A percentile compares a stretch with the other conserved stretches of the same genome.
phyloP scores from a whole-genome alignment of 1,140 invertebrate species.

The Polyergus mexicanus region DNA sequence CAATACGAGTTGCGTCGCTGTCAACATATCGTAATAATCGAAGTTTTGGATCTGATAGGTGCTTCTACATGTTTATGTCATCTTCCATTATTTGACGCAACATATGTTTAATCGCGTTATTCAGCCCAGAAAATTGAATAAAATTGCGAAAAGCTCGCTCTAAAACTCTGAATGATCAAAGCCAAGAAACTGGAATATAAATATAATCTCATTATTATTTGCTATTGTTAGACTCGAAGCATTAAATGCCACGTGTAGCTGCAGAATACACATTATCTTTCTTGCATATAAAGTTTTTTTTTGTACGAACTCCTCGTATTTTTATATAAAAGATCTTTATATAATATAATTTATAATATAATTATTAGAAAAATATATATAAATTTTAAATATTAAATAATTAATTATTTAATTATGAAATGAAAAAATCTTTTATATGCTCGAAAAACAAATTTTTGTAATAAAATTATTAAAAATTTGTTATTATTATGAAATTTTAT shows the following conservation, averaged over 20 bases:
- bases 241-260: slow-evolving; percentile 21
- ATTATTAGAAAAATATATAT: neutral
- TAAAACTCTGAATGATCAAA: slow-evolving; percentile 20
- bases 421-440: neutral
- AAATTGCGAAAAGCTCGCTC: neutral
- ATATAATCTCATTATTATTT: slow-evolving; percentile 35
- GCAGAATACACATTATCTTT: slow-evolving; percentile 36
- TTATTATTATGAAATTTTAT: neutral
- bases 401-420: neutral
- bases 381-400: neutral
- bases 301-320: neutral
- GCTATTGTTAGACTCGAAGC: slow-evolving; percentile 24
- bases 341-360: slow-evolving; percentile 8
- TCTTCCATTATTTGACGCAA: neutral
- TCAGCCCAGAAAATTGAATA: neutral
- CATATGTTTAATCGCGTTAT: neutral
- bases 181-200: slow-evolving; percentile 19
- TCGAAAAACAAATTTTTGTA: neutral
- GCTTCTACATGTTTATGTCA: neutral
- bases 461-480: neutral
- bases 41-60: slow-evolving; percentile 13
- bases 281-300: neutral
- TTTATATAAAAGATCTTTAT: neutral
- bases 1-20: neutral
- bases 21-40: neutral